Base-by-base conservation (phyloP, 2,797 vertebrate genomes). In the Rhadinocentrus ornatus region DNA sequence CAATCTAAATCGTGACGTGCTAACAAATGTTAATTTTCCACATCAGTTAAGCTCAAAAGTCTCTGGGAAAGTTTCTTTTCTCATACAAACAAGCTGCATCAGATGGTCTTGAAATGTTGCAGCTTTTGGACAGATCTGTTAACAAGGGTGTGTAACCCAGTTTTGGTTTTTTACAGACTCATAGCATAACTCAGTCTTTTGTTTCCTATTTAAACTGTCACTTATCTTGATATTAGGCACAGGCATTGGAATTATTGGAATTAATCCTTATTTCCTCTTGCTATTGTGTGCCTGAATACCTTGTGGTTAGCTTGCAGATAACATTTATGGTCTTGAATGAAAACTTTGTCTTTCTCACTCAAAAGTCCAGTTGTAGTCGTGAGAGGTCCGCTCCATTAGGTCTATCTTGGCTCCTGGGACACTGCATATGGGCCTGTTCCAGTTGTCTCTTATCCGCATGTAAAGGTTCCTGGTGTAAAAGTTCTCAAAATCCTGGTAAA, bases 401-500 rank as follows among this genome's bases (percentile, higher is more conserved):
- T 98, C 95, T 91, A 98, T 89, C 72, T 92, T 96, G 83, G 96
- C 95, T 57, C 96, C 97, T 0, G 97, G 97, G 48, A 96, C 96
- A 53, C 97, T 96, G 86, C 96, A 97, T 81, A 98, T 92, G 0
- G 97, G 97, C 71, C 96, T 86, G 90, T 97, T 98, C 96, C 97
- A 98, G 88, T 93, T 97, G 92, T 99, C 97, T 69, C 97, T 93
- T 72, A 98, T 96, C 54, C 97, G 94, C 94, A 98, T 98, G 85
- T 99, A 98, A 31, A 98, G 89, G 83, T 99, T 98, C 77, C 97
- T 95, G 62, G 94, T 98, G 92, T 98, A 94, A 79, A 99, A 99
- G 84, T 97, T 96, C 90, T 99, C 97, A 12, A 99, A 99, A 82
- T 99, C 97, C 85, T 97, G 97, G 92, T 99, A 99, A 64, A 99